A percentile compares a stretch with the other conserved stretches of the same genome.
These are phyloP conservation scores for Aspiorhynchus laticeps DNA, from an alignment of 2,113 vertebrate species.

Conservation along the genomic window DNA sequence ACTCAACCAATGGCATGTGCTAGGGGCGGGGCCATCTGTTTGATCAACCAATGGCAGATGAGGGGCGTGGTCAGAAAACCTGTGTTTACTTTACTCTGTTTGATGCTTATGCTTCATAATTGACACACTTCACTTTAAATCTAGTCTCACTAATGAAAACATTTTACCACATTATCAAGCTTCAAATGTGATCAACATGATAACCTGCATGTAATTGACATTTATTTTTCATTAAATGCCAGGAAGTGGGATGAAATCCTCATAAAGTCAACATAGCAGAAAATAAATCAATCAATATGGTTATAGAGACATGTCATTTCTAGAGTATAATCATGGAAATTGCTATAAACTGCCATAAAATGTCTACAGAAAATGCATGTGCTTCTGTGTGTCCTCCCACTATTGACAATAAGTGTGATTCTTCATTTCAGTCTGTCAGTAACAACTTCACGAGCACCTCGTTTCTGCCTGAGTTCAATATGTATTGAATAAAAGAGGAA, in stretches of 20 bases:
- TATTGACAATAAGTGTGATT: background rate
- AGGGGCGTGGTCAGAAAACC: background rate
- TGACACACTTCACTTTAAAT: background rate
- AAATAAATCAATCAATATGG: background rate
- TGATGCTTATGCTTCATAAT: background rate
- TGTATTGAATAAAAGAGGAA: constrained; percentile 42
- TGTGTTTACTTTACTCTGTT: background rate
- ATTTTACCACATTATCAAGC: background rate
- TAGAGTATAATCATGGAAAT: background rate
- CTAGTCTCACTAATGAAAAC: background rate
- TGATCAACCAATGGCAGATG: background rate
- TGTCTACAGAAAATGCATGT: background rate
- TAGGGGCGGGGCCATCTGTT: background rate
- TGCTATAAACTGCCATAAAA: background rate
- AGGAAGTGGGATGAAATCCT: background rate
- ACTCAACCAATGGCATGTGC: background rate
- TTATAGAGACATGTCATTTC: constrained; percentile 9
- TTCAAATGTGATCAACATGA: background rate
- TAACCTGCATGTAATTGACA: background rate
- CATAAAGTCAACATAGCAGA: constrained; percentile 7
- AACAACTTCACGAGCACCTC: constrained; percentile 36
- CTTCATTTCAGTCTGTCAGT: background rate
- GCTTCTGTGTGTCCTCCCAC: background rate
- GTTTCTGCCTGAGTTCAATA: constrained; percentile 24
- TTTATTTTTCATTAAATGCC: constrained; percentile 23